Base-by-base conservation (phyloP, 2,113 vertebrate species). In the Gambusia holbrooki region DNA sequence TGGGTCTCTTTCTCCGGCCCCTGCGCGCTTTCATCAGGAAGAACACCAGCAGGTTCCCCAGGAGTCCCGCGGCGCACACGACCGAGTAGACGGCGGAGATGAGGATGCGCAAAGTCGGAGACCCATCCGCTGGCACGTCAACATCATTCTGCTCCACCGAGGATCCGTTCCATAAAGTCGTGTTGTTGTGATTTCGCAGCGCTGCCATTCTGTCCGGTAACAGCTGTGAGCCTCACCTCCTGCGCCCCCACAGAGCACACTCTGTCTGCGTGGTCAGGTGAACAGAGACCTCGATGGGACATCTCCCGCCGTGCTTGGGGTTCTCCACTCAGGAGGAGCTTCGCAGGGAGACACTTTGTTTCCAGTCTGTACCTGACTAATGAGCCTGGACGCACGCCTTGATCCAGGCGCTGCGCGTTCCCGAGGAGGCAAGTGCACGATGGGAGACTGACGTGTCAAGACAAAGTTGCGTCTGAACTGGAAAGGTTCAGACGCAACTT, bases 41-140 rank as follows among this genome's bases (percentile, higher is more conserved):
- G 79, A 98, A 95, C 3, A 98, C 97, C 40, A 98, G 91, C 33
- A 98, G 81, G 92, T 99, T 98, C 65, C 97, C 96, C 2, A 96
- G 91, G 73, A 99, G 92, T 2, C 97, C 97, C 64, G 97, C 81
- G 0, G 96, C 97, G 1, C 97, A 98, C 48, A 99, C 96, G 76
- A 96, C 94, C 0, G 96, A 96, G 89, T 98, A 98, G 64, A 97
- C 95, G 0, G 94, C 88, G 0, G 96, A 97, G 86, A 97, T 93
- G 75, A 96, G 71, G 73, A 97, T 93, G 3, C 96, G 87, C 81
- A 98, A 88, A 8, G 90, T 82, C 0, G 92, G 80, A 0, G 93
- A 94, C 1, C 92, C 94, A 72, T 95, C 94, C 3, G 93, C 94
- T 2, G 86, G 73, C 28, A 95, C 73, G 25, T 92, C 91, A 32